Conservation (phyloP, 2,888 invertebrate species). For the Nemoura dubitans region DNA sequence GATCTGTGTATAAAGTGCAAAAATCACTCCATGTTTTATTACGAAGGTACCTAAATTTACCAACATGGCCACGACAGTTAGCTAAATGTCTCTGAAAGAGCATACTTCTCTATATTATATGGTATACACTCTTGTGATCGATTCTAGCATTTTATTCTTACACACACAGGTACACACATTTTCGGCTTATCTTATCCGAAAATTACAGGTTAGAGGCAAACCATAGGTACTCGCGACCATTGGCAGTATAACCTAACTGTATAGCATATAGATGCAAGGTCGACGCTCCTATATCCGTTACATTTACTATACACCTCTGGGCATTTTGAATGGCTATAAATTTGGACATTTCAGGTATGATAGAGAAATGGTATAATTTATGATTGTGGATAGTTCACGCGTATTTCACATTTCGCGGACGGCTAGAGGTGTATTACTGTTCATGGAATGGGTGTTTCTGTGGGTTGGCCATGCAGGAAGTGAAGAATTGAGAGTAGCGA, state of each 20-base stretch:
- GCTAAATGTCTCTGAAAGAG: background rate
- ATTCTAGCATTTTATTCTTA: background rate
- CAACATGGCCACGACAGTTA: too few relatives aligned
- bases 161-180: background rate
- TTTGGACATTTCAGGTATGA: background rate
- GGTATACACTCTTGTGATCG: too few relatives aligned
- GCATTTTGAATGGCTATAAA: background rate
- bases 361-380: background rate
- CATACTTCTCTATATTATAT: background rate
- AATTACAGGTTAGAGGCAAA: background rate
- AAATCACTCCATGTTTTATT: too few relatives aligned
- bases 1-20: too few relatives aligned
- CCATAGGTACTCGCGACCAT: too few relatives aligned
- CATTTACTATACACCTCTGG: background rate
- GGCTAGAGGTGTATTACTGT: too few relatives aligned
- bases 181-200: background rate
- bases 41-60: too few relatives aligned
- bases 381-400: background rate
- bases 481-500: background rate
- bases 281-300: background rate
- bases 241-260: background rate
- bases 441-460: too few relatives aligned
- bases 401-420: background rate
- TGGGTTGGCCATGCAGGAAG: background rate
- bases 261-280: background rate